Evolutionary conservation across 37 sponge, comb jelly and placozoan genomes (phyloP).

Genomic region (Chondrosia reniformis): DNA sequence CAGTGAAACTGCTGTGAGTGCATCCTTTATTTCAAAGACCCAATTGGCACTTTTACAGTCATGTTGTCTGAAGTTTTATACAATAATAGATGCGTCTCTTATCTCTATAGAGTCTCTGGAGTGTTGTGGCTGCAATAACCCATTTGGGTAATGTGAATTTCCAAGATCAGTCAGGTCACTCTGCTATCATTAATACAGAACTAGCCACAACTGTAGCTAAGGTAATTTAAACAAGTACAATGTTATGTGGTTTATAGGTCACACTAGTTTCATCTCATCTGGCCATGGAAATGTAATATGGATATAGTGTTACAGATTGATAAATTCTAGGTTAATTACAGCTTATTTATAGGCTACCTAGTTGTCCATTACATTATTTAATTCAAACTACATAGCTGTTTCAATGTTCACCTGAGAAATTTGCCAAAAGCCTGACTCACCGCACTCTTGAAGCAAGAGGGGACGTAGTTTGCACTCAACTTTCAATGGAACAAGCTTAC

Average conservation of each 20-base stretch:
- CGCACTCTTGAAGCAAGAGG: constrained; percentile 64
- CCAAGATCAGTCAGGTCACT: constrained; percentile 13
- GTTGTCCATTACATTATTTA: too few relatives aligned
- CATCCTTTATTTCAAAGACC: neutral
- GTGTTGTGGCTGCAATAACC: constrained; percentile 51
- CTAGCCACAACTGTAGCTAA: constrained; percentile 17
- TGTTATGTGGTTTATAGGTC: too few relatives aligned
- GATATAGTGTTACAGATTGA: too few relatives aligned
- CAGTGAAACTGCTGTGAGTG: constrained; percentile 36
- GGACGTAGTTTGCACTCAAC: constrained; percentile 60
- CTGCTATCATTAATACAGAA: constrained; percentile 5
- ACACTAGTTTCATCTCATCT: too few relatives aligned
- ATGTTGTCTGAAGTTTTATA: neutral
- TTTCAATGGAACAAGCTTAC: constrained; percentile 63
- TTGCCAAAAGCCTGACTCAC: constrained; percentile 56
- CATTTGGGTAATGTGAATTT: constrained; percentile 56
- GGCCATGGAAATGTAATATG: too few relatives aligned
- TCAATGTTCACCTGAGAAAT: constrained; percentile 23
- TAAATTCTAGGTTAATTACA: too few relatives aligned
- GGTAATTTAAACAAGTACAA: too few relatives aligned
- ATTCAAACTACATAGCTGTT: too few relatives aligned
- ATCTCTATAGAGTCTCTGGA: constrained; percentile 50
- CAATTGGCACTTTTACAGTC: neutral
- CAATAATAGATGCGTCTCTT: neutral
- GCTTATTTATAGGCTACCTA: too few relatives aligned